These are phyloP conservation scores for Agrilus biguttatus DNA, from an alignment of 2,888 invertebrate genomes.

Conservation along the genomic window DNA sequence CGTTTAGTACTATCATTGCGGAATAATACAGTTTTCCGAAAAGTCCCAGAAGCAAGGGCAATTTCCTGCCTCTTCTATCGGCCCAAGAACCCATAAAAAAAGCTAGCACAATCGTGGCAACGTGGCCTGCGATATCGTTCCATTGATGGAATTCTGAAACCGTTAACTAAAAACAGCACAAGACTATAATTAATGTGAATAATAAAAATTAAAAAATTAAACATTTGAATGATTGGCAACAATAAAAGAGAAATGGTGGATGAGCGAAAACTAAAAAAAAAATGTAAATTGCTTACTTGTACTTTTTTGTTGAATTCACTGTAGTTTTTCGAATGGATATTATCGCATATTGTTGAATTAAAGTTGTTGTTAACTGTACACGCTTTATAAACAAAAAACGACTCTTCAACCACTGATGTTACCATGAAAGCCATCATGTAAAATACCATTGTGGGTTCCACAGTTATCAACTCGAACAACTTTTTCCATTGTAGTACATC, in stretches of 20 bases:
- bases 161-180: slow-evolving; percentile 38
- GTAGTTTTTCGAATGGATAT: slow-evolving; percentile 39
- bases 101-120: slow-evolving; percentile 60
- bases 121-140: slow-evolving; percentile 60
- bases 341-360: slow-evolving; percentile 50
- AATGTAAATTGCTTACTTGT: slow-evolving; percentile 37
- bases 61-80: slow-evolving; percentile 62
- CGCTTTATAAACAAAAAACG: slow-evolving; percentile 63
- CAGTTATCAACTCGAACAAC: slow-evolving; percentile 36
- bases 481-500: background rate
- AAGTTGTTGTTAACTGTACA: slow-evolving; percentile 61
- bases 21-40: slow-evolving; percentile 64
- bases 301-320: slow-evolving; percentile 49
- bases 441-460: slow-evolving; percentile 76
- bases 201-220: background rate
- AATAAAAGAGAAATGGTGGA: slow-evolving; percentile 2
- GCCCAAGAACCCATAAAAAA: slow-evolving; percentile 73
- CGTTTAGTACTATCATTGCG: slow-evolving; percentile 56
- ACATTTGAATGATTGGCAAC: background rate
- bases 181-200: too few species aligned
- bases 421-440: slow-evolving; percentile 82
- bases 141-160: slow-evolving; percentile 64
- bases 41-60: slow-evolving; percentile 57
- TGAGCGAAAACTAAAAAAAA: background rate
- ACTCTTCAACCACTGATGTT: slow-evolving; percentile 66